Evolutionary conservation across 2,797 vertebrate genomes (phyloP), one percentile per base, ranked within the genome.

Genomic region (Galagoides demidoff): DNA sequence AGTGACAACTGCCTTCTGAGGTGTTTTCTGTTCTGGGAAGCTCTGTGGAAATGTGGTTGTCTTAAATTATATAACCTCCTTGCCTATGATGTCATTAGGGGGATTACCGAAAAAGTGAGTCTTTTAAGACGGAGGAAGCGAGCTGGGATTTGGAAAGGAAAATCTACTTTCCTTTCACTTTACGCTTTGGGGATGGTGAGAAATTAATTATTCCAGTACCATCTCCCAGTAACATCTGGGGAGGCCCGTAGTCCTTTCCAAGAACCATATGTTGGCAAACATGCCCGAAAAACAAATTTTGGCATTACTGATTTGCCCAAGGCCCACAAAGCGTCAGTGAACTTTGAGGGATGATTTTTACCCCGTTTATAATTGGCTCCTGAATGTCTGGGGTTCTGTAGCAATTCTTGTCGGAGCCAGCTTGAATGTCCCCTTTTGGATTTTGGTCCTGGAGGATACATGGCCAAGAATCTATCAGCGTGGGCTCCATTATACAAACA

Each of bases 271-370:
- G 0, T 20, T 0, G 63, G 43, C 55, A 66, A 59, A 14, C 2
- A 9, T 1, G 29, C 52, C 8, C 49, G 7, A 3, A 22, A 73
- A 45, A 31, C 34, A 5, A 4, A 3, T 19, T 5, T 77, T 5
- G 34, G 52, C 1, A 0, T 57, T 12, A 0, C n/a, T 0, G 23
- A 29, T 29, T 55, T 1, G 76, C n/a, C 25, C 19, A 20, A 37
- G 7, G n/a, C 59, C 90, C 25, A 0, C 19, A 4, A 4, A 16
- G 7, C 31, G 0, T 4, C 22, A 0, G 39, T 0, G 5, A 34
- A n/a, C 52, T 0, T 5, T 27, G 85, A 88, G 49, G 2, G 17
- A 31, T 20, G n/a, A 31, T 29, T 68, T 23, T 49, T 17, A 23
- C 25, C 29, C 52, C 4, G 1, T 10, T 59, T 16, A 0, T 12